phyloP scores from a whole-genome alignment of 2,888 invertebrate species.

The Phytoseiulus persimilis region DNA sequence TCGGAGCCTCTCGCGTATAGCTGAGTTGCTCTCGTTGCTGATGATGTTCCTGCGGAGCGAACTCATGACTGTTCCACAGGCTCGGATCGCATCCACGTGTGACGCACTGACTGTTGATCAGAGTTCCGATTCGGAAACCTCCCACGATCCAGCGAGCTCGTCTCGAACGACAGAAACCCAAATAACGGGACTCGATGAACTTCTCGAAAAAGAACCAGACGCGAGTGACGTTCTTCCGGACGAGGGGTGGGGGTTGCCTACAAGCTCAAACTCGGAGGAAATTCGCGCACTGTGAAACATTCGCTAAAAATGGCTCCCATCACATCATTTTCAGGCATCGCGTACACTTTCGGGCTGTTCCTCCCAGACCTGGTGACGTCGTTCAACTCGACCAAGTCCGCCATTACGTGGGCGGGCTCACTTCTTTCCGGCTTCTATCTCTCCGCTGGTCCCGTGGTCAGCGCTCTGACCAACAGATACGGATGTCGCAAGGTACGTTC shows the following conservation, averaged over 20 bases:
- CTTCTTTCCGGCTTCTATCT: conserved; percentile 90
- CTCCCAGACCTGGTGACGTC: conserved; percentile 67
- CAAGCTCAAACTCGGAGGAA: too few relatives aligned
- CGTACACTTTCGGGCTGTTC: conserved; percentile 95
- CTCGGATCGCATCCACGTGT: not conserved
- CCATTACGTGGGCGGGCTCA: conserved; percentile 86
- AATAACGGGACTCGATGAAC: too few relatives aligned
- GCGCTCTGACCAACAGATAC: conserved; percentile 87
- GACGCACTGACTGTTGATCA: not conserved
- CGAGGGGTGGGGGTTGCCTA: too few relatives aligned
- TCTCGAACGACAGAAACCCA: too few relatives aligned
- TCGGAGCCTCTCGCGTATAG: not conserved
- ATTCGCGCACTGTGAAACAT: too few relatives aligned
- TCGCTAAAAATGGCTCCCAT: not conserved
- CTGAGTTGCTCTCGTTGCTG: not conserved
- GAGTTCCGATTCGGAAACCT: not conserved
- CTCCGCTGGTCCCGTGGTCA: conserved; percentile 83
- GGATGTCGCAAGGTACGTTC: conserved; percentile 63
- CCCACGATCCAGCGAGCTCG: too few relatives aligned
- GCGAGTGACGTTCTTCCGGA: too few relatives aligned
- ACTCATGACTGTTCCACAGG: not conserved
- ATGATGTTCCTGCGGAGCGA: not conserved
- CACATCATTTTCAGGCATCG: conserved; percentile 58
- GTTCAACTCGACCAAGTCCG: conserved; percentile 77
- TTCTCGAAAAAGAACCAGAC: too few relatives aligned